Evolutionary conservation across 92 coral and sea anemone genomes (phyloP).

Genomic region (Diadumene lineata): DNA sequence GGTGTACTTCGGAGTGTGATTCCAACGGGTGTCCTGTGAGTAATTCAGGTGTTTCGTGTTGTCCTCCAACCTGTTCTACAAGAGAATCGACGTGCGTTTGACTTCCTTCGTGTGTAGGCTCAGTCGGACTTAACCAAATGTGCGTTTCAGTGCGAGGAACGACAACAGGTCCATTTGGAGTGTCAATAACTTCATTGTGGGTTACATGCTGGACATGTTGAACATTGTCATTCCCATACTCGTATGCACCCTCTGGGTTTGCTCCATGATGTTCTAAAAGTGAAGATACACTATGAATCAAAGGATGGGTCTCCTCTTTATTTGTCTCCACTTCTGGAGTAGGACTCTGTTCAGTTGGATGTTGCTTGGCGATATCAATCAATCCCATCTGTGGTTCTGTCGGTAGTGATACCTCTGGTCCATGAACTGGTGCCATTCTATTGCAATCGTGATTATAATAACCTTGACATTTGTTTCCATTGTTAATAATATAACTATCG

Average conservation of each 20-base stretch:
- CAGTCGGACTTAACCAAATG: conserved; percentile 1
- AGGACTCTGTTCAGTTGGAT: not conserved
- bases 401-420: not conserved
- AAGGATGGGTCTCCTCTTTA: not conserved
- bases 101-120: not conserved
- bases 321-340: not conserved
- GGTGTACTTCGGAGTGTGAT: not conserved
- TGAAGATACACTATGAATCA: not conserved
- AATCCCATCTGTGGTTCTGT: not conserved
- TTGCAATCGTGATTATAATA: not conserved
- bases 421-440: not conserved
- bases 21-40: not conserved
- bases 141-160: not conserved
- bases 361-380: not conserved
- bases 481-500: not conserved
- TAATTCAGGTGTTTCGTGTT: not conserved
- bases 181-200: not conserved
- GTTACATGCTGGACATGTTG: not conserved
- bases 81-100: not conserved
- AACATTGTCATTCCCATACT: no score
- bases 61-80: not conserved
- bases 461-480: not conserved
- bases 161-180: not conserved
- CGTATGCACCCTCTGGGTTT: no score
- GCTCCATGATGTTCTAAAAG: not conserved